Evolutionary conservation across 2,888 invertebrate species (phyloP), one percentile per base, ranked within the genome.

Genomic region (Drosophila eohydei): DNA sequence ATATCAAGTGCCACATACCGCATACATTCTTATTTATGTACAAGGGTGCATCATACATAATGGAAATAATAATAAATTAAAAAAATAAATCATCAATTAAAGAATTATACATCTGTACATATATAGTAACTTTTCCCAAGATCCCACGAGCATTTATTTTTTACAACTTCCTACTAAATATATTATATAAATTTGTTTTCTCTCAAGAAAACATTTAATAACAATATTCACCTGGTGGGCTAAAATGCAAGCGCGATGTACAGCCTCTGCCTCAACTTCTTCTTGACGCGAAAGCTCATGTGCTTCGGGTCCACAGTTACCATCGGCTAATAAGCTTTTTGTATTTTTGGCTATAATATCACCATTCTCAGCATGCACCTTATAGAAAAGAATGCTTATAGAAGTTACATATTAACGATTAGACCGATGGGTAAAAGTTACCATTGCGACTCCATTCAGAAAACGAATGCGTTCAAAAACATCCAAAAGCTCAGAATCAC

Each of bases 281-380:
- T 99, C 99, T 60, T 98, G 97, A 4, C 99, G 95, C 4, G 98
- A 98, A 89, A 98, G 93, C 92, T 96, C 96, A 93, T 99, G 99
- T 4, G 98, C 99, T 93, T 98, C 98, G 1, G 99, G 99, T 0
- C 98, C 98, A 0, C 96, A 97, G 43, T 99, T 94, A n/a, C 99
- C 99, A 40, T 95, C 95, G 0, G 95, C 95, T 63, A 98, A 92
- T 52, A 99, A 94, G 91, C 96, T 97, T 92, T 96, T 96, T 8
- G 96, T 95, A 93, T 99, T 99, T 94, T 97, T 96, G 2, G 95
- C 96, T 89, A 99, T 97, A 52, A 99, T 95, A 91, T 97, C 95
- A 0, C 99, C 99, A 92, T 99, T 99, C 93, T 99, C 99, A 0
- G 99, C 99, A 93, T 99, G 99, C 0, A 99, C 98, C 95, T 5